Conservation (phyloP, 2,888 invertebrate species). For the Heteromyza rotundicornis region DNA sequence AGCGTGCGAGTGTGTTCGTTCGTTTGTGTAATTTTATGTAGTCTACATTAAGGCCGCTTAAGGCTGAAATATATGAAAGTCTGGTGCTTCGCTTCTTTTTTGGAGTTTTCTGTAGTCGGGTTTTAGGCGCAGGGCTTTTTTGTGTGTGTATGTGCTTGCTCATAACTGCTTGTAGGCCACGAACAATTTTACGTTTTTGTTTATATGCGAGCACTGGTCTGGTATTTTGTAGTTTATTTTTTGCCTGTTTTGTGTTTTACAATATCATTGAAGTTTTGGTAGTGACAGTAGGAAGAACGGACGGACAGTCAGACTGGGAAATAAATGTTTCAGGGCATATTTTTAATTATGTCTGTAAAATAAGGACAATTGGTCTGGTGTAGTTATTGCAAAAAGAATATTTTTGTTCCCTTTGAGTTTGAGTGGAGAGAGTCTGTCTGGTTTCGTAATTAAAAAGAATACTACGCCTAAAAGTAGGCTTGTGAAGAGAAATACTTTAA, state of each 20-base stretch:
- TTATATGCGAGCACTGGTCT: neutral
- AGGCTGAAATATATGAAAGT: neutral
- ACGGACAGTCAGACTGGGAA: neutral
- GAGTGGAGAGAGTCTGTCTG: too few species aligned
- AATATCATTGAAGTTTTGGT: too few species aligned
- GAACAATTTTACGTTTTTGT: constrained; percentile 34
- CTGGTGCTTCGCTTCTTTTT: neutral
- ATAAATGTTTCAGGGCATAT: neutral
- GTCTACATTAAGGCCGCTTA: constrained; percentile 23
- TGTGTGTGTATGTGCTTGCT: neutral
- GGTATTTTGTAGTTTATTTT: neutral
- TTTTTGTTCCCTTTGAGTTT: neutral
- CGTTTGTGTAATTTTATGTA: constrained; percentile 26
- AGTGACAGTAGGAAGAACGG: neutral
- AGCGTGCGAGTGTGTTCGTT: constrained; percentile 16
- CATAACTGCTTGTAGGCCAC: constrained; percentile 38
- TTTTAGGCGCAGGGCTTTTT: constrained; percentile 31
- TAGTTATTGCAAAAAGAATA: neutral
- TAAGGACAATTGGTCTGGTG: constrained; percentile 5
- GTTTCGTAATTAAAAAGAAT: too few species aligned
- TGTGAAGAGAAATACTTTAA: too few species aligned
- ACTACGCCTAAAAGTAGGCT: too few species aligned
- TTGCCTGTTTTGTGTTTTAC: too few species aligned
- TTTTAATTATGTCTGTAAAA: constrained; percentile 3
- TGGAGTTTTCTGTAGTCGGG: constrained; percentile 9